A percentile compares a stretch with the other conserved stretches of the same genome.
These are phyloP conservation scores for Hippopotamyrus pictus DNA, from an alignment of 2,797 vertebrate genomes.

Conservation along the genomic window DNA sequence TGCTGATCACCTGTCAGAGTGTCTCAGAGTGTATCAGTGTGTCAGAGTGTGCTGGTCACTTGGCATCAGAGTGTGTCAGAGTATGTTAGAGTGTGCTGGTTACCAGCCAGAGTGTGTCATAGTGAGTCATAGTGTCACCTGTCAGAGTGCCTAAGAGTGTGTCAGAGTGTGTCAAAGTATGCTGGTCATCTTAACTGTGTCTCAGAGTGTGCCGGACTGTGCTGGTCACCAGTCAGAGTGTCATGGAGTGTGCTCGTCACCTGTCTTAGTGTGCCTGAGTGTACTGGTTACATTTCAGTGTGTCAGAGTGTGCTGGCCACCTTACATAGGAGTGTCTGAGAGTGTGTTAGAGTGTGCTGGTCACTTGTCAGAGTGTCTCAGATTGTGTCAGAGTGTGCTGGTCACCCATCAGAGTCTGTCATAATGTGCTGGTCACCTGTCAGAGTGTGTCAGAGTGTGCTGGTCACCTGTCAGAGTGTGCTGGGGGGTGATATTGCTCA, in stretches of 20 bases:
- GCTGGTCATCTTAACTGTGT: no score
- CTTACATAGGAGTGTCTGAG: no score
- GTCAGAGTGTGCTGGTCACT: neutral
- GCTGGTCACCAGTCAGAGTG: neutral
- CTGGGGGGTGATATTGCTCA: conserved; percentile 48
- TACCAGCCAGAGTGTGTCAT: neutral
- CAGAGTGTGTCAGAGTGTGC: neutral
- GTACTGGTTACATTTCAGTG: no score
- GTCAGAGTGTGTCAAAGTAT: neutral
- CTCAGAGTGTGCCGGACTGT: neutral
- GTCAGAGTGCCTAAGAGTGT: neutral
- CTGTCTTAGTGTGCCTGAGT: neutral
- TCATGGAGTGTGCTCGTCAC: neutral
- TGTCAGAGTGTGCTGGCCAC: neutral
- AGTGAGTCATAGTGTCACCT: neutral
- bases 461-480: neutral
- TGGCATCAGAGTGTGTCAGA: neutral
- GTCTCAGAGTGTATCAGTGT: neutral
- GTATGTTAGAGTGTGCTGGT: neutral
- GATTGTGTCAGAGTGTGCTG: neutral
- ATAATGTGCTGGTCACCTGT: neutral
- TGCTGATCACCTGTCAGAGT: neutral
- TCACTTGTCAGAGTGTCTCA: neutral
- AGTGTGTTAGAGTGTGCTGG: no score
- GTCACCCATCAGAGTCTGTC: neutral